Base-by-base conservation (phyloP, 2,113 vertebrate genomes). In the Salminus brasiliensis region DNA sequence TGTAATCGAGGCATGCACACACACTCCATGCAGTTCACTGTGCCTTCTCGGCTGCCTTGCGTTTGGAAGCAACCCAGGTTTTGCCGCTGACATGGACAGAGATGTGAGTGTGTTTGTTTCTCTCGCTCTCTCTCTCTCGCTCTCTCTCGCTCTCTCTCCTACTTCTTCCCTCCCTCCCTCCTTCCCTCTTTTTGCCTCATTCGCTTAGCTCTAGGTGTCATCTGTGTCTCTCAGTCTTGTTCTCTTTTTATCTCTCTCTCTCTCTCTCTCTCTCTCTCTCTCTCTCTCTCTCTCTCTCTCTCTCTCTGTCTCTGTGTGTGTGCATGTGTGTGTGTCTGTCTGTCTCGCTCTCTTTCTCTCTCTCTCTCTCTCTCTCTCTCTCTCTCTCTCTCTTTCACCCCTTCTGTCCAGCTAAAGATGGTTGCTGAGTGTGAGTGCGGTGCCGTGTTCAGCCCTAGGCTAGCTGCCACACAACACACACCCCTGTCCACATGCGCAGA, bases 1-100 rank as follows among this genome's bases (percentile, higher is more conserved):
- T 96, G 96, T 98, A 94, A 97, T 96, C 94, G 93, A 96, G 97
- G 96, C 97, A 98, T 98, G 97, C 96, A 96, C 93, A 87, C 88
- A 90, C 93, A 92, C 93, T 94, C 94, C 92, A 90, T 93, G 94
- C 95, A 91, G 90, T 93, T 90, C 88, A 92, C 93, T 90, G 93
- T 86, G 88, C 92, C 83, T 86, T 91, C 92, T 90, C 88, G 92
- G 93, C 91, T 93, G 92, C 93, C 89, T 94, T 87, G 88, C 92
- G 91, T 88, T 92, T 94, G 95, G 95, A 96, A 94, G 91, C 89
- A 86, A 86, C 94, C 87, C 87, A 90, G 87, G 91, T 90, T 83
- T 76, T 84, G 85, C 57, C 88, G 84, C 93, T 90, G 93, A 94
- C 89, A 93, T 97, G 95, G 93, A 97, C 85, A 93, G 93, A 89